phyloP scores from a whole-genome alignment of 2,888 invertebrate genomes.

The Eristalis arbustorum region DNA sequence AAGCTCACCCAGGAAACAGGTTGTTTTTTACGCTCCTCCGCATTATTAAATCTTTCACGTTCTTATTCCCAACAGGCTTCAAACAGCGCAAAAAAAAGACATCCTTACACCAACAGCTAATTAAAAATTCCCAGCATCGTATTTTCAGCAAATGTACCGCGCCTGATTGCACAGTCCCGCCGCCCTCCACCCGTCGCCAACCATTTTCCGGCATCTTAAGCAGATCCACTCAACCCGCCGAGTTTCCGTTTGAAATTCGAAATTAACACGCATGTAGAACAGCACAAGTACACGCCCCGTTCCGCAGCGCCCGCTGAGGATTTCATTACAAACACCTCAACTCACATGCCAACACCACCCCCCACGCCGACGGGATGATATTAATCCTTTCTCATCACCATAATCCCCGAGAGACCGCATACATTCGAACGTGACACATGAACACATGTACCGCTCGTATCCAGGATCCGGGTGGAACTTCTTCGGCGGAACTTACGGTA shows the following conservation, averaged over 20 bases:
- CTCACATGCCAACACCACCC: neutral
- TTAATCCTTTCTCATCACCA: conserved; percentile 68
- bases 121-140: conserved; percentile 66
- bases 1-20: no score
- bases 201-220: conserved; percentile 49
- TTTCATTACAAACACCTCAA: conserved; percentile 58
- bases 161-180: conserved; percentile 42
- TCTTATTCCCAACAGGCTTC: conserved; percentile 41
- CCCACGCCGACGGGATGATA: conserved; percentile 8
- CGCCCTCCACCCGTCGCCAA: conserved; percentile 2
- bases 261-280: conserved; percentile 52
- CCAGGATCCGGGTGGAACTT: conserved; percentile 45
- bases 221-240: conserved; percentile 29
- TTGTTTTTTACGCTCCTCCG: neutral
- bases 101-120: conserved; percentile 57
- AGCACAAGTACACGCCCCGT: conserved; percentile 2
- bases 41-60: conserved; percentile 34
- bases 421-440: conserved; percentile 61
- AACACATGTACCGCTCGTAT: conserved; percentile 20
- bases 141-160: conserved; percentile 53
- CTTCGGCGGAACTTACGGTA: conserved; percentile 34
- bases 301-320: conserved; percentile 19
- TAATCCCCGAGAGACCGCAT: conserved; percentile 69
- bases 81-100: conserved; percentile 8
- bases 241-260: conserved; percentile 46